These are phyloP conservation scores for Dasysyrphus albostriatus DNA, from an alignment of 2,888 invertebrate genomes.

Conservation along the genomic window DNA sequence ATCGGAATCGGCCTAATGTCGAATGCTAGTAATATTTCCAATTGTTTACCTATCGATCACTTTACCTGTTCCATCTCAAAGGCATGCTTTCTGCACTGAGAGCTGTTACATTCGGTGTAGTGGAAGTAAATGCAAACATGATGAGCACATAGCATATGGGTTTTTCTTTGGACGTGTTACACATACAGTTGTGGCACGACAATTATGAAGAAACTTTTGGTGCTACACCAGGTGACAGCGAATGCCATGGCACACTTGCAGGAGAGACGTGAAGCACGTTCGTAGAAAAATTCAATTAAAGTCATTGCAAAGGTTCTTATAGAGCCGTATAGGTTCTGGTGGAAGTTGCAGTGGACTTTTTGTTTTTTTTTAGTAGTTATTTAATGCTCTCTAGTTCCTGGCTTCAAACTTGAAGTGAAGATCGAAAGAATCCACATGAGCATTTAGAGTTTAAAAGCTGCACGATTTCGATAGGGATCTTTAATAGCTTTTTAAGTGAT, in stretches of 20 bases:
- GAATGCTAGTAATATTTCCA: slow-evolving; percentile 53
- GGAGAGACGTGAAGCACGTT: slow-evolving; percentile 9
- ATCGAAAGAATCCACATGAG: slow-evolving; percentile 4
- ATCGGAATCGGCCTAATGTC: slow-evolving; percentile 67
- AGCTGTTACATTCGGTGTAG: neutral
- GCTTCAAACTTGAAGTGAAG: slow-evolving; percentile 37
- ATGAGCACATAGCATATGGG: slow-evolving; percentile 41
- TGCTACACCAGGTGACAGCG: slow-evolving; percentile 50
- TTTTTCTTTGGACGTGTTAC: slow-evolving; percentile 47
- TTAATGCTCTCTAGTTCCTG: slow-evolving; percentile 21
- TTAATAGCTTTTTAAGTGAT: slow-evolving; percentile 47
- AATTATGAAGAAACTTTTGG: slow-evolving; percentile 47
- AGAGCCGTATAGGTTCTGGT: slow-evolving; percentile 7
- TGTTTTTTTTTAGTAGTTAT: slow-evolving; percentile 38
- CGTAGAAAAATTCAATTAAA: slow-evolving; percentile 16
- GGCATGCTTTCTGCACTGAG: neutral
- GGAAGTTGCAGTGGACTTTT: slow-evolving; percentile 22
- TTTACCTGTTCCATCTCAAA: slow-evolving; percentile 25
- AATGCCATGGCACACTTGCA: slow-evolving; percentile 34
- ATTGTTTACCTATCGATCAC: slow-evolving; percentile 67
- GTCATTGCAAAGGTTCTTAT: neutral
- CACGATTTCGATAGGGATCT: slow-evolving; percentile 34
- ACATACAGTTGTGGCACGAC: slow-evolving; percentile 51
- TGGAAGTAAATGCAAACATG: slow-evolving; percentile 16
- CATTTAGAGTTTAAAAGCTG: slow-evolving; percentile 12